Base-by-base conservation (phyloP, 92 coral and sea anemone species). In the Phenganax stokvisi region DNA sequence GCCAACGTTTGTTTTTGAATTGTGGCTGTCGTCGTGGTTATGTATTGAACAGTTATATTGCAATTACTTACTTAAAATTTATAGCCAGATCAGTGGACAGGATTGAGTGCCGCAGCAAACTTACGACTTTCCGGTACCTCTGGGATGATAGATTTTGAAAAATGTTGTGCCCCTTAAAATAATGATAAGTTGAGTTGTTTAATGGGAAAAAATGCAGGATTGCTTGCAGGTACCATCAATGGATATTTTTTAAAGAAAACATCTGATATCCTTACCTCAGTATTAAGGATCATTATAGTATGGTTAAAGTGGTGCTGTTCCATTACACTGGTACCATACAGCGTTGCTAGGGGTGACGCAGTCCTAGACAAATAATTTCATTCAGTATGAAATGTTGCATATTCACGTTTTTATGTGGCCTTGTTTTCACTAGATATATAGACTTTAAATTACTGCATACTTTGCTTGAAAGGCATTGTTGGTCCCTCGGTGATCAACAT, bases 381-480 rank as follows among this genome's bases (percentile, higher is more conserved):
- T 37, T 37, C 47, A 37, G 47, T 37, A 5, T 37, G 47, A 37
- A 37, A 37, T 37, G 25, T 58, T 56, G 13, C 54, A 44, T 54
- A 74, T 10, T 56, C 16, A 30, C 16, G 56, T 17, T 62, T 13
- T 71, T 81, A n/a, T 11, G 47, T 37, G 47, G 47, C 47, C 47
- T 37, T 5, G 2, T 37, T 37, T 37, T 5, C 47, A 37, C 47
- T 37, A 37, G 47, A 37, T 37, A 37, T 37, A 2, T 37, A 37
- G 47, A 37, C 3, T 37, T 2, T 5, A 37, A 37, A 37, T 1
- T 37, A 37, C 47, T 37, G 74, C 96, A 71, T 87, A 96, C 99
- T 92, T 96, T 54, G 96, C 96, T 82, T 96, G 99, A 83, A 96
- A 96, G 30, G 99, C 99, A 67, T 96, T 96, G 88, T 96, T 96